Evolutionary conservation across 2,888 invertebrate genomes (phyloP).

Genomic region (Pocota personata): DNA sequence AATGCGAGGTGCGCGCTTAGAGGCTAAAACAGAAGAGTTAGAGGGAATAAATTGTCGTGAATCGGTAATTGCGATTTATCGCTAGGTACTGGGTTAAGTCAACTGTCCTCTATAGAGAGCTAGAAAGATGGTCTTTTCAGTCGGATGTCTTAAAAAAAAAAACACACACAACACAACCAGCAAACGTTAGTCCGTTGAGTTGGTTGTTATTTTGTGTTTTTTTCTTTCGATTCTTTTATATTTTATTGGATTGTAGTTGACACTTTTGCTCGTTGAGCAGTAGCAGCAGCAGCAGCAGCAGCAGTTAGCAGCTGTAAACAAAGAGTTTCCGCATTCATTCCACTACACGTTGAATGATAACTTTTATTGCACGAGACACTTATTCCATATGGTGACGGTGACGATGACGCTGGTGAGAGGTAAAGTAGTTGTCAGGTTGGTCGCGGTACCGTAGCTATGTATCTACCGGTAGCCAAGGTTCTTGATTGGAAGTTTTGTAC

Average conservation of each 20-base stretch:
- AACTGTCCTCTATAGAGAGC: constrained; percentile 46
- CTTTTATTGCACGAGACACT: constrained; percentile 60
- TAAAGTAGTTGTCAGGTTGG: constrained; percentile 7
- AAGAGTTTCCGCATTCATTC: constrained; percentile 74
- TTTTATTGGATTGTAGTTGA: constrained; percentile 65
- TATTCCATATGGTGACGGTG: background rate
- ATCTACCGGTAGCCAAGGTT: constrained; percentile 57
- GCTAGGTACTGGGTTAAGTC: constrained; percentile 65
- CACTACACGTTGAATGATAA: constrained; percentile 49
- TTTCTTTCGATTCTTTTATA: constrained; percentile 39
- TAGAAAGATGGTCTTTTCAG: constrained; percentile 12
- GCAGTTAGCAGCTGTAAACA: constrained; percentile 65
- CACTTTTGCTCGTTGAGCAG: constrained; percentile 60
- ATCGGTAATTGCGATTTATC: constrained; percentile 71
- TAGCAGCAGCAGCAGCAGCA: no score
- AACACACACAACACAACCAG: background rate
- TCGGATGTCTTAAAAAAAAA: background rate
- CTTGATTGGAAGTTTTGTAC: constrained; percentile 57
- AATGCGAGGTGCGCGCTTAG: background rate
- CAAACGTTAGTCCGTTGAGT: background rate
- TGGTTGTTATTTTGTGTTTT: background rate
- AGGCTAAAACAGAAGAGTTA: background rate
- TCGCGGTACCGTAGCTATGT: background rate
- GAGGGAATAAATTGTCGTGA: constrained; percentile 65
- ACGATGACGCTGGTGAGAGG: background rate